Base-by-base conservation (phyloP, 2,888 invertebrate species). In the Volucella inanis region DNA sequence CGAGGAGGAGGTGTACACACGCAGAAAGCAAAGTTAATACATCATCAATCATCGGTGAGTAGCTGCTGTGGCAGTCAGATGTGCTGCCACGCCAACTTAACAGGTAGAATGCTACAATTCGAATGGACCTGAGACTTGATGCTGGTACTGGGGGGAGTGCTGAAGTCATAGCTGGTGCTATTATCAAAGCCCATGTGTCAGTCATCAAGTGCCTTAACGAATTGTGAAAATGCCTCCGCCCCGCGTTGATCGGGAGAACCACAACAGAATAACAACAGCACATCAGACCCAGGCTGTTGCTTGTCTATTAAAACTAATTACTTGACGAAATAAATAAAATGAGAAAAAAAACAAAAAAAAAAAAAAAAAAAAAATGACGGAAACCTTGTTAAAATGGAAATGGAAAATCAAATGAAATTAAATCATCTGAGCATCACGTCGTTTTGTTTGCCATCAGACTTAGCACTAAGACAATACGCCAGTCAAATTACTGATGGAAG, bases 281-380 rank as follows among this genome's bases (percentile, higher is more conserved):
- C 31, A 31, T 6, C 31, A 6, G 6, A 31, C 68, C 85, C 72
- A 85, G 76, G 81, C 81, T 81, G 85, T 81, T 85, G 85, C 81
- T 77, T 77, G 85, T 85, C 85, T 85, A 85, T 85, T 85, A 85
- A 85, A 85, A 85, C 85, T 81, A 85, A 85, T 85, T 85, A 85
- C 76, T 80, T 72, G 84, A 80, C 85, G 71, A 81, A 85, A 81
- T 76, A 77, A 81, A 85, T 81, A 71, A 81, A 67, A 55, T 31
- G 57, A 12, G 31, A 8, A 52, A 22, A 62, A 45, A 0, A 55
- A 45, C 22, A 39, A 31, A 31, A 31, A 31, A 31, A 31, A n/a
- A n/a, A n/a, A 45, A 0, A 55, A 45, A 39, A 39, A 31, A 31
- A 31, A 31, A 31, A 31, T 31, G 31, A 31, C 31, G 31, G 31